These are phyloP conservation scores for Lasioglossum villosulum DNA, from an alignment of 2,888 invertebrate genomes.

Conservation along the genomic window DNA sequence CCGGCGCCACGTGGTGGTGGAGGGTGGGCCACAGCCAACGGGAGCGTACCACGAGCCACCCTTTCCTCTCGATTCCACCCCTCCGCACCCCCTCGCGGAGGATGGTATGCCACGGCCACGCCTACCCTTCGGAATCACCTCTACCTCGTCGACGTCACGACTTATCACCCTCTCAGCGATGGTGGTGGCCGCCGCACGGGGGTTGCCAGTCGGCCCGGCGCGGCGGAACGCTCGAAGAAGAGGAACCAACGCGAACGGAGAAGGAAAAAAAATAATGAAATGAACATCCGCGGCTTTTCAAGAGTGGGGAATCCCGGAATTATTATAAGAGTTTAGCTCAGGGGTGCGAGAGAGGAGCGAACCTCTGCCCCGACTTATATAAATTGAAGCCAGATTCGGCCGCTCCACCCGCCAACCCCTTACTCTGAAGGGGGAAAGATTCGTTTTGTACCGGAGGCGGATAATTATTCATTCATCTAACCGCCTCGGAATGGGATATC, in stretches of 20 bases:
- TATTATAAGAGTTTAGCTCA: constrained; percentile 79
- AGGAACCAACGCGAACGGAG: constrained; percentile 49
- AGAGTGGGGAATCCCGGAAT: constrained; percentile 81
- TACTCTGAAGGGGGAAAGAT: constrained; percentile 48
- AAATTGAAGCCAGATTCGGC: constrained; percentile 56
- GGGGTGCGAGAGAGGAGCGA: constrained; percentile 15
- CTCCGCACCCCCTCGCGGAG: constrained; percentile 61
- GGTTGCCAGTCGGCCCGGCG: neutral
- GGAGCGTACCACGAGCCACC: constrained; percentile 75
- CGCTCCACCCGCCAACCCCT: neutral
- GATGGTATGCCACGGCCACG: constrained; percentile 77
- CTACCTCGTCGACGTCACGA: constrained; percentile 82
- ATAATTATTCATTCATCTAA: constrained; percentile 70
- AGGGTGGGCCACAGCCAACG: constrained; percentile 78
- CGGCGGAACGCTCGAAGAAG: constrained; percentile 28
- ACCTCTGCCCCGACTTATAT: constrained; percentile 63
- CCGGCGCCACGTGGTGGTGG: constrained; percentile 68
- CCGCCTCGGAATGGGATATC: constrained; percentile 57
- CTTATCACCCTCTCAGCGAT: constrained; percentile 80
- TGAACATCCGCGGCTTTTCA: constrained; percentile 79
- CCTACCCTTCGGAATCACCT: constrained; percentile 80
- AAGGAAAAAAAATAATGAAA: constrained; percentile 83
- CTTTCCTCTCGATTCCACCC: constrained; percentile 66
- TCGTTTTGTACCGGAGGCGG: constrained; percentile 59
- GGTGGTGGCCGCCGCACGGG: constrained; percentile 26